These are phyloP conservation scores for Turnix velox DNA, from an alignment of 2,113 vertebrate genomes.

Conservation along the genomic window DNA sequence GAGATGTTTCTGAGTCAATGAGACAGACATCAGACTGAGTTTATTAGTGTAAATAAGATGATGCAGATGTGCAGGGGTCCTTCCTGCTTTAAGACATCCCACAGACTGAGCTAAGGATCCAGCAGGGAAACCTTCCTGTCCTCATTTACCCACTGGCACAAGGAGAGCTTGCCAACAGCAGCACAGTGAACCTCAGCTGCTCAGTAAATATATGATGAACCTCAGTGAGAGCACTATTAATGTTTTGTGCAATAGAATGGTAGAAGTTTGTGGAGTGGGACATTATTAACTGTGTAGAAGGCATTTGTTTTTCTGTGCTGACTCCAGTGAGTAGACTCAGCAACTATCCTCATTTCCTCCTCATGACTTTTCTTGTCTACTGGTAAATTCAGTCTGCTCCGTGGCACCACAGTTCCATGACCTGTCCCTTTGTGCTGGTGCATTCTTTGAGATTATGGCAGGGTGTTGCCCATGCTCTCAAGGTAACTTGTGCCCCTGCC, in stretches of 20 bases:
- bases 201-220: background rate
- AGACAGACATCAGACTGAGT: background rate
- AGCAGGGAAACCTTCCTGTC: background rate
- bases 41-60: background rate
- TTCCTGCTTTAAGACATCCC: background rate
- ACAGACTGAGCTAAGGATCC: background rate
- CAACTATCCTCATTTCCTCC: background rate
- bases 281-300: background rate
- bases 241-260: background rate
- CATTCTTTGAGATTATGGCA: background rate
- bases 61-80: background rate
- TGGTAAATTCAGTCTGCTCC: background rate
- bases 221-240: background rate
- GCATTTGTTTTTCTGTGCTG: background rate
- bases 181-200: background rate
- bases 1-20: background rate
- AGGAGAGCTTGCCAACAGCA: background rate
- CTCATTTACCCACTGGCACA: accelerated
- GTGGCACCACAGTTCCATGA: background rate
- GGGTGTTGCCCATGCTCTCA: background rate
- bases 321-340: background rate
- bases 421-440: background rate
- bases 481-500: accelerated
- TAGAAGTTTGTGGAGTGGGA: background rate
- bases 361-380: background rate